Conservation (phyloP, 1,140 invertebrate genomes). For the Drosophila kurseongensis region DNA sequence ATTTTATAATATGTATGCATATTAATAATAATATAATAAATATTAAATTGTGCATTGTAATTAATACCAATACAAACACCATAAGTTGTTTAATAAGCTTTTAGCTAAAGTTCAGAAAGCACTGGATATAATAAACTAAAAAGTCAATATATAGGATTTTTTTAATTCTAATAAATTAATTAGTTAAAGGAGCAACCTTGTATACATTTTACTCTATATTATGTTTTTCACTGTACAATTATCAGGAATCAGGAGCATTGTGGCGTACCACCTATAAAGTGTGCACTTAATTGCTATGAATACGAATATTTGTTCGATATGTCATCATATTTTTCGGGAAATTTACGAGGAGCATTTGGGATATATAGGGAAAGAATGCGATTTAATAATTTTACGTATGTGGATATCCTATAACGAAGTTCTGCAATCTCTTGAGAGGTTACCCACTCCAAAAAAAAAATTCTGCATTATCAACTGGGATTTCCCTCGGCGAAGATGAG, state of each 20-base stretch:
- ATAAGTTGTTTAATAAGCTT: no score
- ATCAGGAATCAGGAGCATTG: background rate
- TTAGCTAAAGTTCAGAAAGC: no score
- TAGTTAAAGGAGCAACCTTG: no score
- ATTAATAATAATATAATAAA: no score
- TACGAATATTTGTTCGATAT: slow-evolving; percentile 24
- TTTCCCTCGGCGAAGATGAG: slow-evolving; percentile 9
- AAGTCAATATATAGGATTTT: no score
- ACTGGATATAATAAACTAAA: no score
- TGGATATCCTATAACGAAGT: background rate
- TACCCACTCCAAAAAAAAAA: background rate
- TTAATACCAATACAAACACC: no score
- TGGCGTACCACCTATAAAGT: slow-evolving; percentile 56
- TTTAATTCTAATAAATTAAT: no score
- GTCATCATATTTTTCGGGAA: slow-evolving; percentile 11
- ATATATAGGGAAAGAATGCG: slow-evolving; percentile 2
- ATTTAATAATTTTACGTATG: slow-evolving; percentile 18
- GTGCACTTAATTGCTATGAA: slow-evolving; percentile 54
- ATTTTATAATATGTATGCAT: no score
- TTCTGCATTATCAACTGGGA: background rate
- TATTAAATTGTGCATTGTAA: no score
- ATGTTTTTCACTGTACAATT: slow-evolving; percentile 6
- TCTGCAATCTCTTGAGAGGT: slow-evolving; percentile 13
- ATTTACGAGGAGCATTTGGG: slow-evolving; percentile 24
- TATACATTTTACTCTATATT: background rate